Conservation (phyloP, 2,113 vertebrate genomes). For the Otolemur garnettii region DNA sequence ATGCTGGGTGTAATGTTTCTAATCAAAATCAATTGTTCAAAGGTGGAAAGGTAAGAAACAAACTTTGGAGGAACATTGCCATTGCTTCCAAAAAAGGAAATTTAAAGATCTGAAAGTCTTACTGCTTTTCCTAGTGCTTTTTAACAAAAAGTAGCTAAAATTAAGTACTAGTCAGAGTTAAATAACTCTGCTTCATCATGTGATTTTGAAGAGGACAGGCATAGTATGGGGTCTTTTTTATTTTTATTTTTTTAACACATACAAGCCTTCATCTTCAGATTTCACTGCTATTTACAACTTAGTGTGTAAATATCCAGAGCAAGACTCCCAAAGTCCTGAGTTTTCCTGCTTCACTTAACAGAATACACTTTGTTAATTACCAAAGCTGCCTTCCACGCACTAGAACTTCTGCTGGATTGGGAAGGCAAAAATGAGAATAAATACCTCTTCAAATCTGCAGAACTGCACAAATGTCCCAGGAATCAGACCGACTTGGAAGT, state of each 20-base stretch:
- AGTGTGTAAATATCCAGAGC: not conserved
- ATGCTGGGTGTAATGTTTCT: conserved; percentile 78
- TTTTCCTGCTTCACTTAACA: conserved; percentile 61
- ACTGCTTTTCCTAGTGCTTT: conserved; percentile 44
- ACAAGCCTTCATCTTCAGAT: conserved; percentile 47
- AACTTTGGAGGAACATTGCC: conserved; percentile 72
- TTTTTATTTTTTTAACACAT: conserved; percentile 58
- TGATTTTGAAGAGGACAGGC: conserved; percentile 28
- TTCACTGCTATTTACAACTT: conserved; percentile 43
- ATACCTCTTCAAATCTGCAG: conserved; percentile 47
- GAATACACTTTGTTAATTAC: conserved; percentile 67
- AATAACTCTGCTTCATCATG: conserved; percentile 56
- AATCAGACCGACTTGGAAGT: conserved; percentile 79
- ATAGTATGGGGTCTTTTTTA: not conserved
- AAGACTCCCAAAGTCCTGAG: not conserved
- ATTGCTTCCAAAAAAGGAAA: conserved; percentile 19
- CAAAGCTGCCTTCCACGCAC: conserved; percentile 74
- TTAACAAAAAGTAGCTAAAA: conserved; percentile 73
- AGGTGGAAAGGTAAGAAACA: conserved; percentile 80
- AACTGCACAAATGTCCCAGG: conserved; percentile 73
- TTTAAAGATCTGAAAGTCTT: conserved; percentile 55
- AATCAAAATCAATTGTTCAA: conserved; percentile 82
- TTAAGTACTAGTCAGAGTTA: conserved; percentile 74
- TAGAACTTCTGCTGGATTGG: conserved; percentile 42
- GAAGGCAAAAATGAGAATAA: conserved; percentile 76